Base-by-base conservation (phyloP, 2,797 vertebrate species). In the Bradypodion pumilum region DNA sequence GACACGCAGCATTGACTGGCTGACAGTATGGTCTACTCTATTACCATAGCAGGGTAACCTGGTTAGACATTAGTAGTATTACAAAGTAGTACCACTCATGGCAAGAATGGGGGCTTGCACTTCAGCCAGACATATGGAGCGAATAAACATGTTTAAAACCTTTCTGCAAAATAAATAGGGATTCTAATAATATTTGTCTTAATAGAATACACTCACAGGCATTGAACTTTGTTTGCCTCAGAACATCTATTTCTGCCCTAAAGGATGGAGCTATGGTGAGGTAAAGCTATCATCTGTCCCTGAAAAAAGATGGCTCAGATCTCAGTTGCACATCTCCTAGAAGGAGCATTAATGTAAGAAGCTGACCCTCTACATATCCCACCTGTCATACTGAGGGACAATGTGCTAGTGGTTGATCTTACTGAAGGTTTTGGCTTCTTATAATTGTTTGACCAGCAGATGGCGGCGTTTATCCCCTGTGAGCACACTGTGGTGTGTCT, bases 381-480 rank as follows among this genome's bases (percentile, higher is more conserved):
- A 74, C 27, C 27, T 73, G 32, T 16, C 74, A 68, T 23, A 68
- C 40, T 37, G 23, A 52, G 56, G 25, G 49, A 21, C 37, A 42
- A 21, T 80, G 68, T 75, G 70, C 35, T 59, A 29, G 25, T 49
- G 27, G 78, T 4, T 15, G 37, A 65, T 13, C 40, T 62, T 25
- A 62, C 15, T 25, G 29, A 66, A 25, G 6, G 19, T 7, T 2
- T 69, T 60, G 27, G 32, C 12, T 2, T 52, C 68, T 76, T 80
- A 74, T 86, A 73, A 80, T 19, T 49, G 21, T 69, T n/a, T 40
- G 21, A 52, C 86, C 88, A 85, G 89, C 85, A 89, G 91, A 81
- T 91, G 90, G 89, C 91, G 92, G 89, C 87, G 91, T 3, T 13
- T 5, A 68, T 81, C 85, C 72, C 84, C 63, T 69, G 2, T 76